phyloP scores from a whole-genome alignment of 2,113 vertebrate genomes.

The Pholis gunnellus region DNA sequence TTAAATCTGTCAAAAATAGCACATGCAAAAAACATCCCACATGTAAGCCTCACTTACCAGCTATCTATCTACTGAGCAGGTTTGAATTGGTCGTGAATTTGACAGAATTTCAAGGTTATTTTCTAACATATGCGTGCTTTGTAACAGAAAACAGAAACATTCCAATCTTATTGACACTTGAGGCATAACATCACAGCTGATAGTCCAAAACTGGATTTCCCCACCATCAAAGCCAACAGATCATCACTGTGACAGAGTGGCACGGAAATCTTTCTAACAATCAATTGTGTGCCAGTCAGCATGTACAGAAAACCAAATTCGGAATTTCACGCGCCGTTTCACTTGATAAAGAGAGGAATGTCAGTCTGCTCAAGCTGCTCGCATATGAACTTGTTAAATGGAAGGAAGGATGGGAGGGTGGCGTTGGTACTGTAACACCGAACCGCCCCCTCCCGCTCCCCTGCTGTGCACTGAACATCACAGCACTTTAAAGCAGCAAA shows the following conservation, averaged over 20 bases:
- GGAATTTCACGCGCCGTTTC: conserved; percentile 49
- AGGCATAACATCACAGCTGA: conserved; percentile 33
- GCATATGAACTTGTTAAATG: conserved; percentile 42
- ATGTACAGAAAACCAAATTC: conserved; percentile 32
- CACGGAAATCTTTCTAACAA: conserved; percentile 64
- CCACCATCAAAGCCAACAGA: conserved; percentile 53
- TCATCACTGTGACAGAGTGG: conserved; percentile 49
- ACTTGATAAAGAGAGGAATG: conserved; percentile 44
- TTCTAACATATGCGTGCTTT: neutral
- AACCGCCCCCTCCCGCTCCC: conserved; percentile 9
- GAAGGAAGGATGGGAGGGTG: conserved; percentile 18
- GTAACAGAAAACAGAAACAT: neutral
- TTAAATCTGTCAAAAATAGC: neutral
- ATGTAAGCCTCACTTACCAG: neutral
- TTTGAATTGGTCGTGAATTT: neutral
- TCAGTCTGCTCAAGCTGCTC: conserved; percentile 20
- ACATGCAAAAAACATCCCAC: neutral
- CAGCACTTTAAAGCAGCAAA: conserved; percentile 43
- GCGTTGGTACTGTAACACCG: conserved; percentile 44
- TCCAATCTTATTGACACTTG: conserved; percentile 10
- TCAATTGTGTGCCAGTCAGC: conserved; percentile 45
- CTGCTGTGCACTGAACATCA: conserved; percentile 45
- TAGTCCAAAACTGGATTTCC: conserved; percentile 42
- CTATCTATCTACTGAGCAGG: neutral
- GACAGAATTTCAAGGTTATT: neutral